Conservation (phyloP, 2,888 invertebrate genomes). For the Antitype chi region DNA sequence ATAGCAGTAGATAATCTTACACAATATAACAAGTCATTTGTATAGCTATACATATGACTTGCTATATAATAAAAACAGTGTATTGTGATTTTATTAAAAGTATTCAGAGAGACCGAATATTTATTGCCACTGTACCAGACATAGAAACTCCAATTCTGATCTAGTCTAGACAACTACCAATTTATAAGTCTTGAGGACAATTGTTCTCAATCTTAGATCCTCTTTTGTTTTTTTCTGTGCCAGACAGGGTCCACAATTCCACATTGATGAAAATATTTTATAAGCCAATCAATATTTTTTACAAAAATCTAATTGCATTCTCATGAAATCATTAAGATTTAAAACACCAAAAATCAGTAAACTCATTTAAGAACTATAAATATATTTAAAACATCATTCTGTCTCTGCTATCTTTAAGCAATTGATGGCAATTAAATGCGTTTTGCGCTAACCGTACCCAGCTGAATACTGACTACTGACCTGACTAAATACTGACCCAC, state of each 20-base stretch:
- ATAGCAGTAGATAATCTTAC: not conserved
- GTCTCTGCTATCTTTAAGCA: too few relatives aligned
- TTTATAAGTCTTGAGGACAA: conserved; percentile 2
- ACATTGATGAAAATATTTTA: not conserved
- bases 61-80: not conserved
- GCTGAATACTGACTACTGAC: too few relatives aligned
- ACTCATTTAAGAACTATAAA: too few relatives aligned
- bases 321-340: too few relatives aligned
- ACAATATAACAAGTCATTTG: too few relatives aligned
- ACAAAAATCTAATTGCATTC: too few relatives aligned
- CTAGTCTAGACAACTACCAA: conserved; percentile 29
- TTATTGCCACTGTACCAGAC: not conserved
- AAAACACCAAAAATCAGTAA: not conserved
- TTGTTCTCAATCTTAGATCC: not conserved
- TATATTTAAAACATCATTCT: not conserved
- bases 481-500: too few relatives aligned
- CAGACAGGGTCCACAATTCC: not conserved
- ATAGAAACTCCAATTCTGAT: conserved; percentile 16
- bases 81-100: not conserved
- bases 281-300: too few relatives aligned
- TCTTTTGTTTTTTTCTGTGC: not conserved
- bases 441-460: too few relatives aligned
- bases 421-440: too few relatives aligned
- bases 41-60: too few relatives aligned
- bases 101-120: not conserved